Evolutionary conservation across 1,140 invertebrate genomes (phyloP).

Genomic region (Hyphantria cunea): DNA sequence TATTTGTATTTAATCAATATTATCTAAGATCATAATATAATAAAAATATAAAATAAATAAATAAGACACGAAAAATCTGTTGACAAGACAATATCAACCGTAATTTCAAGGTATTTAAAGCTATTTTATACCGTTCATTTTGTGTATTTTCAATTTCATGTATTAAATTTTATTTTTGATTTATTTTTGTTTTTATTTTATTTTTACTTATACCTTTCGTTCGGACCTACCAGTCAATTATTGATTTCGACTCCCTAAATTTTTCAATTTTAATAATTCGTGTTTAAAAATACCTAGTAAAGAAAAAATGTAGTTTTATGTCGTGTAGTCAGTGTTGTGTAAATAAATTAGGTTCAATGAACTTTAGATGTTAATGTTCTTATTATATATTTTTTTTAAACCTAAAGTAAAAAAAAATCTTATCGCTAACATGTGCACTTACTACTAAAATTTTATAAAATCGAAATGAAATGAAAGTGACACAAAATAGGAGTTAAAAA

Average conservation of each 20-base stretch:
- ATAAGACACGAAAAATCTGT: slow-evolving; percentile 46
- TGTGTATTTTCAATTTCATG: slow-evolving; percentile 32
- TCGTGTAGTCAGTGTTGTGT: slow-evolving; percentile 18
- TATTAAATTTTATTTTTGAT: slow-evolving; percentile 55
- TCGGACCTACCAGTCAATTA: slow-evolving; percentile 74
- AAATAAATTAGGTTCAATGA: slow-evolving; percentile 2
- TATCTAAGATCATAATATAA: background rate
- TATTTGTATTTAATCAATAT: no score
- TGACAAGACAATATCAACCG: slow-evolving; percentile 58
- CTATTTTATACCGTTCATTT: slow-evolving; percentile 32
- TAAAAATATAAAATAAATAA: slow-evolving; percentile 27
- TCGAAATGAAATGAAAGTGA: no score
- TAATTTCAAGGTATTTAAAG: slow-evolving; percentile 9
- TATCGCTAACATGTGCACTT: no score
- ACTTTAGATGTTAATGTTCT: background rate
- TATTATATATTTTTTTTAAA: background rate
- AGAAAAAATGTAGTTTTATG: slow-evolving; percentile 10
- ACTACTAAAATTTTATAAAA: no score
- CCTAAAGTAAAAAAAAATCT: no score
- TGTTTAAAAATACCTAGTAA: slow-evolving; percentile 26
- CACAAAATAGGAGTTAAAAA: background rate
- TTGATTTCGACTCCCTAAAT: slow-evolving; percentile 76
- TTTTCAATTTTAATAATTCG: slow-evolving; percentile 66
- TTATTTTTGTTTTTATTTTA: slow-evolving; percentile 47
- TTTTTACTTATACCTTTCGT: slow-evolving; percentile 47